These are phyloP conservation scores for Theropithecus gelada DNA, from an alignment of 2,113 vertebrate genomes.

Conservation along the genomic window DNA sequence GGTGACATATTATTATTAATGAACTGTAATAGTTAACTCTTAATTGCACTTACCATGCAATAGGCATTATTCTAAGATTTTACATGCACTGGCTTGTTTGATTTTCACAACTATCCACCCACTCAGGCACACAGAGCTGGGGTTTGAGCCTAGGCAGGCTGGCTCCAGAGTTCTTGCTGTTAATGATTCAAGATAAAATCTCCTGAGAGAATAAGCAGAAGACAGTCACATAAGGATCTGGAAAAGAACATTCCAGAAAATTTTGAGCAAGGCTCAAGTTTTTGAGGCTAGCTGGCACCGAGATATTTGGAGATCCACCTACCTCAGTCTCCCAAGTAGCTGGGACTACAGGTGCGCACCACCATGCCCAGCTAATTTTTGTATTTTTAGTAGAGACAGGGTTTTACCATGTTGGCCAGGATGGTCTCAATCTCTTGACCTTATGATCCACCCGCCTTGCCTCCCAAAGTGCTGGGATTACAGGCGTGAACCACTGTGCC, in stretches of 20 bases:
- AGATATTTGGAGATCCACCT: not conserved
- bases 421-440: too few species aligned
- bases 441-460: too few species aligned
- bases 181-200: not conserved
- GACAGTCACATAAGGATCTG: not conserved
- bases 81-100: not conserved
- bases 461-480: too few species aligned
- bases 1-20: not conserved
- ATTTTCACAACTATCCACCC: not conserved
- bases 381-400: too few species aligned
- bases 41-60: not conserved
- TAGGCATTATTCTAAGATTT: not conserved
- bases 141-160: not conserved
- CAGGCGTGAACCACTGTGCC: too few species aligned
- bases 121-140: not conserved
- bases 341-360: too few species aligned
- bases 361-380: too few species aligned
- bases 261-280: not conserved
- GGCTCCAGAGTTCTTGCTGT: not conserved
- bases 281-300: rapidly evolving
- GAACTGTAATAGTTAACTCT: not conserved
- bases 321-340: too few species aligned
- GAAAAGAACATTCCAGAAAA: not conserved
- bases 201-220: not conserved
- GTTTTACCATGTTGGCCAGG: too few species aligned